Evolutionary conservation across 2,888 invertebrate genomes (phyloP).

Genomic region (Keiferia lycopersicella): DNA sequence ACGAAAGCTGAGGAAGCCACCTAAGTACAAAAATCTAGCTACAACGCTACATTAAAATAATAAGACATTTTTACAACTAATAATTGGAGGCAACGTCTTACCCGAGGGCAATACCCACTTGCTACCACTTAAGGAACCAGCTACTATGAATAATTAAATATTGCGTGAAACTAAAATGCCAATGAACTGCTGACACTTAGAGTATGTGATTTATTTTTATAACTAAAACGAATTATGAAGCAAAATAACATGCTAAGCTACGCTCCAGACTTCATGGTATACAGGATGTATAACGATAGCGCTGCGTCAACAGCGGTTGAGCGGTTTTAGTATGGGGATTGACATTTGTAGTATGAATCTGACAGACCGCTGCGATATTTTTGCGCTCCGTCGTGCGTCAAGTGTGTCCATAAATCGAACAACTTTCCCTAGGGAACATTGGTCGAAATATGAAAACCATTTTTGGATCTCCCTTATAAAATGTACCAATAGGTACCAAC

Average conservation of each 20-base stretch:
- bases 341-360: too few relatives aligned
- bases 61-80: conserved; percentile 5
- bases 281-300: too few relatives aligned
- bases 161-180: conserved; percentile 57
- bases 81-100: conserved; percentile 27
- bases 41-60: conserved; percentile 23
- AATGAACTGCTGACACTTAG: conserved; percentile 44
- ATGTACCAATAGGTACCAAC: too few relatives aligned
- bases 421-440: too few relatives aligned
- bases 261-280: too few relatives aligned
- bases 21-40: conserved; percentile 1
- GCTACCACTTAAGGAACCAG: conserved; percentile 36
- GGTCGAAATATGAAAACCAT: too few relatives aligned
- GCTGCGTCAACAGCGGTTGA: too few relatives aligned
- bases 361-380: too few relatives aligned
- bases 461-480: too few relatives aligned
- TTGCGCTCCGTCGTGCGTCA: too few relatives aligned
- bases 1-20: background rate
- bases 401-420: too few relatives aligned
- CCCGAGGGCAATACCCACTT: conserved; percentile 32
- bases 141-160: conserved; percentile 46
- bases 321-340: too few relatives aligned
- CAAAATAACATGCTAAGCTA: background rate
- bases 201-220: background rate
- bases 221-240: background rate